A percentile compares a stretch with the other conserved stretches of the same genome.
Evolutionary conservation across 2,888 invertebrate species (phyloP).

Genomic region (Agriopis aurantiaria): DNA sequence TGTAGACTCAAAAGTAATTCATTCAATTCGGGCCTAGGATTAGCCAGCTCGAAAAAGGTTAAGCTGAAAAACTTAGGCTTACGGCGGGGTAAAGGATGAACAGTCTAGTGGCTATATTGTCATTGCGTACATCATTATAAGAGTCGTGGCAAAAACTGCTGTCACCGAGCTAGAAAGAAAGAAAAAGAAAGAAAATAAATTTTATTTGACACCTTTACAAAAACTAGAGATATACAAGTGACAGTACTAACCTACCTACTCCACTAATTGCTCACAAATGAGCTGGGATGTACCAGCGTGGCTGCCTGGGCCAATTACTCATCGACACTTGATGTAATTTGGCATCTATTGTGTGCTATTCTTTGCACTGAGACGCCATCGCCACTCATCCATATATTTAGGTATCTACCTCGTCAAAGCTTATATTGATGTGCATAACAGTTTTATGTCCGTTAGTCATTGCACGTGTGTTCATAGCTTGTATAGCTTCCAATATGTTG

Average conservation of each 20-base stretch:
- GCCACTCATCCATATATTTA: slow-evolving; percentile 29
- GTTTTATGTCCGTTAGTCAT: slow-evolving; percentile 60
- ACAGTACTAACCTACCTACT: slow-evolving; percentile 34
- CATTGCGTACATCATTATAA: slow-evolving; percentile 17
- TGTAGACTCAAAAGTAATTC: too few species aligned
- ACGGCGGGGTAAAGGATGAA: too few species aligned
- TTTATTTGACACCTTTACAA: too few species aligned
- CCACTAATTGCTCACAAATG: slow-evolving; percentile 36
- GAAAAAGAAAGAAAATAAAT: too few species aligned
- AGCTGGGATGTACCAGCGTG: slow-evolving; percentile 25
- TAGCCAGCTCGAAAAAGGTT: too few species aligned
- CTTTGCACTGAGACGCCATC: slow-evolving; percentile 62
- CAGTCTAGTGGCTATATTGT: too few species aligned
- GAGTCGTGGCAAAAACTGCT: slow-evolving; percentile 35
- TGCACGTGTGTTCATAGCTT: slow-evolving; percentile 56
- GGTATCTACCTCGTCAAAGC: slow-evolving; percentile 13
- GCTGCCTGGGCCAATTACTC: slow-evolving; percentile 59
- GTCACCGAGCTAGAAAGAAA: slow-evolving; percentile 29
- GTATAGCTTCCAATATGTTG: slow-evolving; percentile 51
- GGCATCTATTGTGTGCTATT: slow-evolving; percentile 70
- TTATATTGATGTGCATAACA: slow-evolving; percentile 30
- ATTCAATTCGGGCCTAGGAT: too few species aligned
- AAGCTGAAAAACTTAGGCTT: too few species aligned
- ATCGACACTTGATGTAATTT: slow-evolving; percentile 55
- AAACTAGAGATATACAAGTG: slow-evolving; percentile 1